A percentile compares a stretch with the other conserved stretches of the same genome.
Conservation (phyloP, 2,113 vertebrate genomes). For the Cebidichthys violaceus region DNA sequence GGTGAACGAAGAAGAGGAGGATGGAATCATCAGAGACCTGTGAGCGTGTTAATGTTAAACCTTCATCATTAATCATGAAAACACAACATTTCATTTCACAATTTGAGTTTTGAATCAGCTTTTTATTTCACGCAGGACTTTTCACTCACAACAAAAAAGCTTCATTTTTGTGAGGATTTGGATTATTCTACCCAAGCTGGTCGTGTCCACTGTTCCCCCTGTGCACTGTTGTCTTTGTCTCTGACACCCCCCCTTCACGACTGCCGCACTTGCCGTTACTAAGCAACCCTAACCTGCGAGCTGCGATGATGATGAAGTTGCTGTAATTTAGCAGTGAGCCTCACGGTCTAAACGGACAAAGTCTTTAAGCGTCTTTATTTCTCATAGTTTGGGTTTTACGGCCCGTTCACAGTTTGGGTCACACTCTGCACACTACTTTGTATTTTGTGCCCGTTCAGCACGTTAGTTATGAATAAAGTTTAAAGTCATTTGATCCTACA, state of each 20-base stretch:
- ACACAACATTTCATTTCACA: not conserved
- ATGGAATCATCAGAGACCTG: not conserved
- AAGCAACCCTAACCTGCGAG: not conserved
- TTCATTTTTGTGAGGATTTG: not conserved
- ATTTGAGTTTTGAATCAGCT: not conserved
- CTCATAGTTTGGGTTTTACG: not conserved
- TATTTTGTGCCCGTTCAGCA: not conserved
- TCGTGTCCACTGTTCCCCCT: not conserved
- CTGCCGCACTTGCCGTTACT: no score
- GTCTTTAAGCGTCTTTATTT: not conserved
- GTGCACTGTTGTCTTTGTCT: slow-evolving; percentile 4
- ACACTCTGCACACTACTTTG: not conserved
- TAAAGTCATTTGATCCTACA: not conserved
- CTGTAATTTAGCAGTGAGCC: not conserved
- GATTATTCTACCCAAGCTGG: not conserved
- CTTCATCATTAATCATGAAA: not conserved
- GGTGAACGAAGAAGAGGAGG: not conserved
- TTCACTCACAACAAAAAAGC: not conserved
- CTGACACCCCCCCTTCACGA: not conserved
- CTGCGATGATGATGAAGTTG: not conserved
- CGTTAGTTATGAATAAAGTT: not conserved
- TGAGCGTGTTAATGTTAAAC: not conserved
- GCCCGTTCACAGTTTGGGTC: not conserved
- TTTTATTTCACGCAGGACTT: no score
- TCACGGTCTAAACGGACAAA: not conserved